Evolutionary conservation across 2,113 vertebrate species (phyloP).

Genomic region (Channa maculata): DNA sequence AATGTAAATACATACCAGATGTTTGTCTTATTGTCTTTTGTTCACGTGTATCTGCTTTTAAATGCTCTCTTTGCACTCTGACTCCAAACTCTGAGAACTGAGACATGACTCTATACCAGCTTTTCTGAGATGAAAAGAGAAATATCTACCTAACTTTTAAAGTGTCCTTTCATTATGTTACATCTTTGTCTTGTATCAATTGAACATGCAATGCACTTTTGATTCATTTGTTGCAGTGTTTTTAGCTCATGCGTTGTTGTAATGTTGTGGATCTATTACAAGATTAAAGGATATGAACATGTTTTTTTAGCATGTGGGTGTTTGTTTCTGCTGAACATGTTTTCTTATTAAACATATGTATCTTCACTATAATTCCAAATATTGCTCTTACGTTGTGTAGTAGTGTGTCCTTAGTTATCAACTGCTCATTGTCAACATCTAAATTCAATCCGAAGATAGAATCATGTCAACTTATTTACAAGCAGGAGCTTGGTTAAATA

Average conservation of each 20-base stretch:
- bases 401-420: not conserved
- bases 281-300: slow-evolving; percentile 22
- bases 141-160: slow-evolving; percentile 7
- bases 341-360: slow-evolving; percentile 24
- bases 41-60: slow-evolving; percentile 26
- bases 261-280: slow-evolving; percentile 36
- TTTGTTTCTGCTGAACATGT: slow-evolving; percentile 21
- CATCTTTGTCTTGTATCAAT: slow-evolving; percentile 27
- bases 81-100: slow-evolving; percentile 41
- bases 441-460: too few relatives aligned
- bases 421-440: too few relatives aligned
- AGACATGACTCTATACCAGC: slow-evolving; percentile 40
- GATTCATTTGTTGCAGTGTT: slow-evolving; percentile 32
- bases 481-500: too few relatives aligned
- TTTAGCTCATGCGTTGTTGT: slow-evolving; percentile 14
- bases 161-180: slow-evolving; percentile 27
- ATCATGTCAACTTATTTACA: too few relatives aligned
- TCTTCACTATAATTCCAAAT: not conserved
- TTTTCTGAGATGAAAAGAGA: not conserved
- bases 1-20: slow-evolving; percentile 47
- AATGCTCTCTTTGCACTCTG: slow-evolving; percentile 23
- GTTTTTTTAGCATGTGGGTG: slow-evolving; percentile 12
- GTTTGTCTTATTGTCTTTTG: slow-evolving; percentile 13
- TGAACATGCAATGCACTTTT: slow-evolving; percentile 30
- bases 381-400: too few relatives aligned